Evolutionary conservation across 2,888 invertebrate species (phyloP).

Genomic region (Mamestra brassicae): DNA sequence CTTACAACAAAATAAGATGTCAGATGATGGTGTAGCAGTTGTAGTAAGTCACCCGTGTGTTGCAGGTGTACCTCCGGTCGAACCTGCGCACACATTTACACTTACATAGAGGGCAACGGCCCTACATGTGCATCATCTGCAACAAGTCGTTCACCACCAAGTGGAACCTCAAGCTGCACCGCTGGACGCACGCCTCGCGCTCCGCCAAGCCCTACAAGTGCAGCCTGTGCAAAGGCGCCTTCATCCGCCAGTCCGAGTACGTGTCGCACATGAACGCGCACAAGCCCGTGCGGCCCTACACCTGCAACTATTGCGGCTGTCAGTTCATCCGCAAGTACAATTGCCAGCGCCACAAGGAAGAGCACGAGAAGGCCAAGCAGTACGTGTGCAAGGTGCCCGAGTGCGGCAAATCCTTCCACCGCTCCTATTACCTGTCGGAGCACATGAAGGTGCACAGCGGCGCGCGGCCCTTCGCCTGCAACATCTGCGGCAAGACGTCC

Average conservation of each 20-base stretch:
- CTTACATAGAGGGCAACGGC: constrained; percentile 94
- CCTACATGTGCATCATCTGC: constrained; percentile 95
- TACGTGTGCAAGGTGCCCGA: constrained; percentile 93
- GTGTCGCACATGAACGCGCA: constrained; percentile 96
- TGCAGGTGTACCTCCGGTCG: constrained; percentile 93
- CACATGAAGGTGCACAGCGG: constrained; percentile 97
- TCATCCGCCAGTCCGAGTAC: constrained; percentile 95
- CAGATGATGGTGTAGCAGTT: background rate
- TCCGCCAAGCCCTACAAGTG: constrained; percentile 96
- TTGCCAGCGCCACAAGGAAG: constrained; percentile 95
- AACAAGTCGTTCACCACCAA: constrained; percentile 96
- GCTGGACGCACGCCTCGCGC: constrained; percentile 96
- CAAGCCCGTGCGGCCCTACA: constrained; percentile 95
- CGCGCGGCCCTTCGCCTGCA: constrained; percentile 95
- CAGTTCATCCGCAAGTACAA: constrained; percentile 97
- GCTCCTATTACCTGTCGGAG: constrained; percentile 96
- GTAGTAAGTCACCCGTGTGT: background rate
- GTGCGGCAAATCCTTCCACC: constrained; percentile 96
- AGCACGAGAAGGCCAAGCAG: constrained; percentile 95
- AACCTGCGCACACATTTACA: constrained; percentile 95
- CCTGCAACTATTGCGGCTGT: constrained; percentile 97
- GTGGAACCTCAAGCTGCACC: constrained; percentile 97
- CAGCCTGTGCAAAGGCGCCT: constrained; percentile 95
- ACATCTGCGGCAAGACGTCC: constrained; percentile 97
- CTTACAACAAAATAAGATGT: too few species aligned